Base-by-base conservation (phyloP, 1,140 invertebrate species). In the Lepidurus couesii region DNA sequence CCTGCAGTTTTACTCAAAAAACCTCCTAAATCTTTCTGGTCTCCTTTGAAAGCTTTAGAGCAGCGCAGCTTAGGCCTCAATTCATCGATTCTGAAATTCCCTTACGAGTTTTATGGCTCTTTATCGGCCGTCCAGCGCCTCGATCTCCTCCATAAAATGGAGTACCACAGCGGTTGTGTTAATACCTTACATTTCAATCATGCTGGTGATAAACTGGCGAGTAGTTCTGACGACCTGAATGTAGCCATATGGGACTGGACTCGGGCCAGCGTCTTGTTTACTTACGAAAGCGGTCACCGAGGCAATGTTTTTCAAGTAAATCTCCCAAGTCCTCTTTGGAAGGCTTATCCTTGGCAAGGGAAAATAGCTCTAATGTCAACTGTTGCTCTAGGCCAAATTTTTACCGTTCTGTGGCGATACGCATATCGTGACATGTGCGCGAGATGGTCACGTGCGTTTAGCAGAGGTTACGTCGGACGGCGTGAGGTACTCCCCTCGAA, bases 181-280 rank as follows among this genome's bases (percentile, higher is more conserved):
- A 98, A 98, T 88, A 91, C 93, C 74, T 88, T 98, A 53, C 92
- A 94, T 86, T 98, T 98, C 85, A 96, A 96, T 86, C 88, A 89
- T 75, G 82, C 86, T 87, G 93, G 93, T 47, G 90, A 90, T 74
- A 85, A 92, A 74, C 84, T 97, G 75, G 93, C 91, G 0, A 95
- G 93, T 84, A 95, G 93, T 6, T 97, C 95, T 0, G 95, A 98
- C 88, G 96, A 98, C 87, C 88, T 92, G 10, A 88, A 89, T 73
- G 89, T 97, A 43, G 88, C 93, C 43, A 85, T 98, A 26, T 98
- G 96, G 96, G 92, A 98, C 84, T 98, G 95, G 95, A 89, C 92
- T 13, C 83, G 86, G 7, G 91, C 90, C 79, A 90, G 89, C 81
- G 86, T 87, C 5, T 81, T 90, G 9, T 84, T 92, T 75, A 86